Evolutionary conservation across 1,140 invertebrate species (phyloP).

Genomic region (Solen grandis): DNA sequence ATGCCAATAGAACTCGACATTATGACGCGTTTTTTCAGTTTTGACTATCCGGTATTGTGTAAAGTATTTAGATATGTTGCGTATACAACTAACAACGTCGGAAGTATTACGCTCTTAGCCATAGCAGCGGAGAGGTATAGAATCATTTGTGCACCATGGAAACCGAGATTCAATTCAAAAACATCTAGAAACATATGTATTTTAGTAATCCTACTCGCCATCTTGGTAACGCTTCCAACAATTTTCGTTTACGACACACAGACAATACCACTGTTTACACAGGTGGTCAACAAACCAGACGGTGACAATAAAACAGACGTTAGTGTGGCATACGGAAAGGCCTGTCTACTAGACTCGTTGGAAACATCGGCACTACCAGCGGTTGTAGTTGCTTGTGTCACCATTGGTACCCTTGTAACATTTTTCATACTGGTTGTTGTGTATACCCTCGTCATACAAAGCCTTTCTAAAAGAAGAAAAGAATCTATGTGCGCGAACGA

Average conservation of each 20-base stretch:
- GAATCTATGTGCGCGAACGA: conserved; percentile 15
- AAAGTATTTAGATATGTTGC: conserved; percentile 14
- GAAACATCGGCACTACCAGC: neutral
- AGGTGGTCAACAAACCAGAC: neutral
- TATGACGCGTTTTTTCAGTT: conserved; percentile 17
- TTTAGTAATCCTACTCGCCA: neutral
- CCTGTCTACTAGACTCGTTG: conserved; percentile 9
- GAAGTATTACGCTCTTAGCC: neutral
- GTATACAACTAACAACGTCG: conserved; percentile 8
- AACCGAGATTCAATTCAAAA: neutral
- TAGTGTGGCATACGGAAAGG: neutral
- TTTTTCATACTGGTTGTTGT: conserved; percentile 13
- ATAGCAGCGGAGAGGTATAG: conserved; percentile 22
- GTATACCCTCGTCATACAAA: conserved; percentile 6
- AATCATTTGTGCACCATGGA: conserved; percentile 21
- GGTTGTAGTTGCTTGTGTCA: neutral
- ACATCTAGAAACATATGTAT: neutral
- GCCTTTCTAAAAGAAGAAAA: neutral
- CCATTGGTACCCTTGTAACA: neutral
- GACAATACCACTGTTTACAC: conserved; percentile 3
- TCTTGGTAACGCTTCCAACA: neutral
- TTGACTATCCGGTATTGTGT: conserved; percentile 10
- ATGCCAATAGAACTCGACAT: conserved; percentile 34
- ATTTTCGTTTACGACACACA: conserved; percentile 19
- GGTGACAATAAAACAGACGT: neutral